Conservation (phyloP, 2,797 vertebrate genomes). For the Tamandua tetradactyla region DNA sequence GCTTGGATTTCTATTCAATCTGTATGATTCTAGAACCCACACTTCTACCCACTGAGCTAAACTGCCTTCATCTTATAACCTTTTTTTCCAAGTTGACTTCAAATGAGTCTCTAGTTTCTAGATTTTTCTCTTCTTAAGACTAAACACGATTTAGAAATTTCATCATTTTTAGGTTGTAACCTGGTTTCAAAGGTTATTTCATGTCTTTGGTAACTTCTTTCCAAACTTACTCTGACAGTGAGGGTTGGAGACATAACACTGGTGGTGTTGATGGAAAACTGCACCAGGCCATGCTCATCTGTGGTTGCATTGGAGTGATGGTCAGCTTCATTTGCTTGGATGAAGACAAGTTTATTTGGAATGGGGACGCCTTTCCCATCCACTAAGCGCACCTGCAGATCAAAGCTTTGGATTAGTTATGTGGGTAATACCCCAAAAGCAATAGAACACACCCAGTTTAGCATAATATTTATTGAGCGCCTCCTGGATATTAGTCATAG, state of each 20-base stretch:
- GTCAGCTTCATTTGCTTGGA: conserved; percentile 66
- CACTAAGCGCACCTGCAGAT: conserved; percentile 80
- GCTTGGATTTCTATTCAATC: conserved; percentile 34
- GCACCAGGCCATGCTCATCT: conserved; percentile 74
- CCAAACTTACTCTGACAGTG: conserved; percentile 79
- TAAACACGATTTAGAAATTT: neutral
- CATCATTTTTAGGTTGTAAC: neutral
- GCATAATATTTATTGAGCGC: neutral
- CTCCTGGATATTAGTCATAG: neutral
- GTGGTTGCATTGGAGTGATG: conserved; percentile 79
- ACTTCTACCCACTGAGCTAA: neutral
- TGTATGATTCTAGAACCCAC: neutral
- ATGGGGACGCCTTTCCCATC: conserved; percentile 81
- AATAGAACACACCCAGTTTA: neutral
- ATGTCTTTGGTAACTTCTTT: neutral
- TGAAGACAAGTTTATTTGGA: conserved; percentile 69
- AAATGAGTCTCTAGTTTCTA: neutral
- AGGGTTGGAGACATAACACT: accelerated
- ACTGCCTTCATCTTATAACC: neutral
- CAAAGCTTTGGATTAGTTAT: neutral
- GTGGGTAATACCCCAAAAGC: neutral
- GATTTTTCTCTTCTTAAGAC: neutral
- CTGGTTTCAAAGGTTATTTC: neutral
- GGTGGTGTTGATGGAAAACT: conserved; percentile 81
- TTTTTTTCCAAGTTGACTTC: neutral